Base-by-base conservation (phyloP, 2,888 invertebrate genomes). In the Idaea straminata region DNA sequence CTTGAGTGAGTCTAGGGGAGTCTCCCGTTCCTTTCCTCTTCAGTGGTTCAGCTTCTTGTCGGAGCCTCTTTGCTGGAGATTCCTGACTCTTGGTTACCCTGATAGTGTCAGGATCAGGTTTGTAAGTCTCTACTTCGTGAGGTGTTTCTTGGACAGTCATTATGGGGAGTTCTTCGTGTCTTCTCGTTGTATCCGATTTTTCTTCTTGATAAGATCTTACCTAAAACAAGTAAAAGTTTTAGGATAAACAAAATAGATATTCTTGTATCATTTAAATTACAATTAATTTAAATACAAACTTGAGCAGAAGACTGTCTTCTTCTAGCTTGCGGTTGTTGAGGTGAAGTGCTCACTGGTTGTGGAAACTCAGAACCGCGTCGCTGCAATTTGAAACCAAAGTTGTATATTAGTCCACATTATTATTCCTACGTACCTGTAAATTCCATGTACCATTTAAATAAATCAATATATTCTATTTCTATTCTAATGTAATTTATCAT, bases 361-460 rank as follows among this genome's bases (percentile, higher is more conserved):
- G 92, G 88, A 66, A 90, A 92, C 61, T 92, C 92, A 0, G 92
- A 92, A 0, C 92, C 92, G 64, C 92, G 89, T n/a, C 92, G 88
- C 92, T 92, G 76, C 0, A 81, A 77, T 57, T 64, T 38, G 62
- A 66, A 61, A 25, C 35, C n/a, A 59, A 62, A 35, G 7, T 10
- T 25, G 15, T 58, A 0, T 10, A 35, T 6, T 35, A 61, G 10
- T 5, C 25, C 10, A 15, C 25, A 16, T 5, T 16, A 16, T 61
- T 35, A 6, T 60, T 16, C n/a, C 10, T 57, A 38, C 10, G n/a
- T 25, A 25, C 25, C 25, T 25, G 25, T 25, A 25, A 2, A 25
- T 25, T 25, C 25, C 3, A 25, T 25, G 3, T 3, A 3, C 25
- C 25, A 25, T 25, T 2, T 25, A 25, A 25, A 25, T 25, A 25